Percentiles rank a stretch among this genome's conserved stretches.
Evolutionary conservation across 2,888 invertebrate genomes (phyloP).

Genomic region (Monopis laevigella): DNA sequence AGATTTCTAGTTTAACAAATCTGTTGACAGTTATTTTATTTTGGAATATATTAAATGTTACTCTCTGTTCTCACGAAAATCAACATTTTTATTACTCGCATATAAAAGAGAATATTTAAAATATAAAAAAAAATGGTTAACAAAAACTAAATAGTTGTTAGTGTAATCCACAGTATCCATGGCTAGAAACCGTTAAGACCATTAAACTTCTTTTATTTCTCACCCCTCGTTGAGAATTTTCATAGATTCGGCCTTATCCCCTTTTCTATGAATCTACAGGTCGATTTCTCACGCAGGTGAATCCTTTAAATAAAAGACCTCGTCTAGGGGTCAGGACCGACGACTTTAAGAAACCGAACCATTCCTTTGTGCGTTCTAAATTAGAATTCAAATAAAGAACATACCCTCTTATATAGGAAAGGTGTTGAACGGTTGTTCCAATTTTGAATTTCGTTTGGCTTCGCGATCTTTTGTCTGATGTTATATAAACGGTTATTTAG

Average conservation of each 20-base stretch:
- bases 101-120: neutral
- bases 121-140: slow-evolving; percentile 8
- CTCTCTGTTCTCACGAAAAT: slow-evolving; percentile 11
- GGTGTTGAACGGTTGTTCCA: slow-evolving; percentile 8
- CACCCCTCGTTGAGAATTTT: slow-evolving; percentile 21
- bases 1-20: too few species aligned
- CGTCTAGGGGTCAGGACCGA: slow-evolving; percentile 8
- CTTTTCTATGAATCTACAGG: slow-evolving; percentile 17
- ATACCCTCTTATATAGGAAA: slow-evolving; percentile 11
- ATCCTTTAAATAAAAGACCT: neutral
- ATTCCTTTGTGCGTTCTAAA: slow-evolving; percentile 9
- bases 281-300: slow-evolving; percentile 11
- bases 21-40: too few species aligned
- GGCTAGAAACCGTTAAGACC: slow-evolving; percentile 32
- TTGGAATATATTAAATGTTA: too few species aligned
- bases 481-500: slow-evolving; percentile 6
- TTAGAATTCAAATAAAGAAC: slow-evolving; percentile 7
- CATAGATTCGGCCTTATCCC: slow-evolving; percentile 12
- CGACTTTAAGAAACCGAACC: slow-evolving; percentile 6
- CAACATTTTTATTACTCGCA: slow-evolving; percentile 2
- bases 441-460: slow-evolving; percentile 1
- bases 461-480: slow-evolving; percentile 1
- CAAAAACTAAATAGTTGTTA: slow-evolving; percentile 14
- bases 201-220: slow-evolving; percentile 30
- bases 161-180: slow-evolving; percentile 25